Conservation (phyloP, 2,113 vertebrate genomes). For the Leucosticte australis region DNA sequence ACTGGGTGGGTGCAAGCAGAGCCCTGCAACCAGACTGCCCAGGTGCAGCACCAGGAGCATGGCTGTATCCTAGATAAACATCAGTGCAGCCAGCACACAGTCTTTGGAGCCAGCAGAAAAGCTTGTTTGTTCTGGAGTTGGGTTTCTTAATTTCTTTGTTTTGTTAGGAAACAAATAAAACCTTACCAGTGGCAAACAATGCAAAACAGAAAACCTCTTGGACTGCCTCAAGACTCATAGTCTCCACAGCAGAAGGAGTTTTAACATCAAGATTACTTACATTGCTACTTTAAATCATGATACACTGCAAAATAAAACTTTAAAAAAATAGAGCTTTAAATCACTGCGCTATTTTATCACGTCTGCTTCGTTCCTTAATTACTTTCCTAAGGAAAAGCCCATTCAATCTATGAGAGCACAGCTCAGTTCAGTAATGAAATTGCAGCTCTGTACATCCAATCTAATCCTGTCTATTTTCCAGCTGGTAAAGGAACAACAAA, state of each 20-base stretch:
- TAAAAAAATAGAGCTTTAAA: not conserved
- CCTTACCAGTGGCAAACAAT: not conserved
- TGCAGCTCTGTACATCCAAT: not conserved
- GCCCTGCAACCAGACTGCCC: not conserved
- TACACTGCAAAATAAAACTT: not conserved
- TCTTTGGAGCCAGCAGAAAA: not conserved
- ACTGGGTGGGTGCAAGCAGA: not conserved
- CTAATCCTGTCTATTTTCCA: not conserved
- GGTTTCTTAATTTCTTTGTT: not conserved
- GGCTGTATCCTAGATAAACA: not conserved
- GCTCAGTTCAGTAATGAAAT: not conserved
- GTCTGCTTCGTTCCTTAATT: not conserved
- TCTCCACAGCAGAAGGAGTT: not conserved
- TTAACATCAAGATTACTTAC: not conserved
- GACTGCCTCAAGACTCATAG: not conserved
- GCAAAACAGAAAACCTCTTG: not conserved
- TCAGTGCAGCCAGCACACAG: not conserved
- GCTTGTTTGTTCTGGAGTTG: not conserved
- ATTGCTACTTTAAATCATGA: not conserved
- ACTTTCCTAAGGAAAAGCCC: not conserved
- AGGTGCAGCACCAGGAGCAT: not conserved
- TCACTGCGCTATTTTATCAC: not conserved
- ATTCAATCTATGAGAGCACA: not conserved
- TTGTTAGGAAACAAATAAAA: conserved; percentile 6
- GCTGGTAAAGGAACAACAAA: not conserved